A percentile compares a stretch with the other conserved stretches of the same genome.
Conservation (phyloP, 2,888 invertebrate species). For the Scaptomyza cyrtandrae region DNA sequence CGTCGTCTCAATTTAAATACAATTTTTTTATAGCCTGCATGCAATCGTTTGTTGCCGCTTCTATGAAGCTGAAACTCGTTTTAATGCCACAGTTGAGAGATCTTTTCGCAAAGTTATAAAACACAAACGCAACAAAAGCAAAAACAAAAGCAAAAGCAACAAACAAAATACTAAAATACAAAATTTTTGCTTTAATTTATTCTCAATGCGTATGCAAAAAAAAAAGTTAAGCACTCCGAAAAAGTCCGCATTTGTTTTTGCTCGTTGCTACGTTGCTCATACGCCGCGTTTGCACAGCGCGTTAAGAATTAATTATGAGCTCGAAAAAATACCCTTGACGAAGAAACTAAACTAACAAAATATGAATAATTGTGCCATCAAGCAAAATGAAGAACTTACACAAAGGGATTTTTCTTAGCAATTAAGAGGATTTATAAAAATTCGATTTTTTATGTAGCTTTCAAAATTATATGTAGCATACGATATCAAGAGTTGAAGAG, state of each 20-base stretch:
- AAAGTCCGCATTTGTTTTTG: conserved; percentile 28
- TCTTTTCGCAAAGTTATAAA: conserved; percentile 38
- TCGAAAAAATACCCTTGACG: conserved; percentile 43
- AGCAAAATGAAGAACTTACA: background rate
- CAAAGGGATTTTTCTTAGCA: background rate
- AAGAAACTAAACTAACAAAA: conserved; percentile 2
- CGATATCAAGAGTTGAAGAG: no score
- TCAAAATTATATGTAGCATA: no score
- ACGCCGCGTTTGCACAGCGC: conserved; percentile 53
- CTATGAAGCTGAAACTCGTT: conserved; percentile 61
- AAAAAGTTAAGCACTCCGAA: conserved; percentile 39
- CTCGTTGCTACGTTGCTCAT: conserved; percentile 51
- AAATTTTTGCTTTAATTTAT: conserved; percentile 63
- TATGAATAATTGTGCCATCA: conserved; percentile 31
- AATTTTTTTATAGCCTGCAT: conserved; percentile 56
- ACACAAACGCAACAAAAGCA: conserved; percentile 25
- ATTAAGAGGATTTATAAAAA: background rate
- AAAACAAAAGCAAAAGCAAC: conserved; percentile 9
- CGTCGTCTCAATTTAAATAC: conserved; percentile 72
- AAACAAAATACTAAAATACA: conserved; percentile 35
- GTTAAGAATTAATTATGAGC: conserved; percentile 53
- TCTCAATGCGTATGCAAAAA: conserved; percentile 64
- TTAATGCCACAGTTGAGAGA: conserved; percentile 27
- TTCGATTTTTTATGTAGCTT: background rate
- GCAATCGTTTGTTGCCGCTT: conserved; percentile 51